Conservation (phyloP, 2,113 vertebrate species). For the Pelecanus crispus region DNA sequence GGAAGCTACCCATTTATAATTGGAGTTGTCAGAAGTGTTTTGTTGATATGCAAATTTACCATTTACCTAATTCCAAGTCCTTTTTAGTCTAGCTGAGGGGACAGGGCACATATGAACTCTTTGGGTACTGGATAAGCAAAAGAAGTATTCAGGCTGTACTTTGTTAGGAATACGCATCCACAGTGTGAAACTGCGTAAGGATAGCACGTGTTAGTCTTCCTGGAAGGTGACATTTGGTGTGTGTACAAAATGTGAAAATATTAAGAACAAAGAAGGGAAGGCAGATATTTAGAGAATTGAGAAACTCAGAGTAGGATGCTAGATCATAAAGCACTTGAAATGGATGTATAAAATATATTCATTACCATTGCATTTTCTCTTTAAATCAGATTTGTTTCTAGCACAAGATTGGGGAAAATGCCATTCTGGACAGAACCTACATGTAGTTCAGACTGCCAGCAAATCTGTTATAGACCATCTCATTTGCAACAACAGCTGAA, state of each 20-base stretch:
- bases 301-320: not conserved
- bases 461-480: not conserved
- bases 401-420: not conserved
- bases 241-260: not conserved
- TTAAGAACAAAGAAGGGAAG: not conserved
- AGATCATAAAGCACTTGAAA: not conserved
- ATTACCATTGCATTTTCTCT: not conserved
- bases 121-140: not conserved
- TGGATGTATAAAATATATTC: not conserved
- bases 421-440: not conserved
- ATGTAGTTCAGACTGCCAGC: not conserved
- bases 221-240: not conserved
- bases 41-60: not conserved
- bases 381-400: not conserved
- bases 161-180: not conserved
- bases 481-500: slow-evolving; percentile 14
- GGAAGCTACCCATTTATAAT: not conserved
- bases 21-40: not conserved
- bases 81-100: not conserved
- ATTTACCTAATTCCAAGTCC: not conserved
- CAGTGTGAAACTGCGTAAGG: not conserved
- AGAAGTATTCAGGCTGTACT: not conserved
- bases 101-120: not conserved
- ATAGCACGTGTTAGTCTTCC: not conserved
- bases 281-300: not conserved